Conservation (phyloP, 2,113 vertebrate genomes). For the Acanthisitta chloris region DNA sequence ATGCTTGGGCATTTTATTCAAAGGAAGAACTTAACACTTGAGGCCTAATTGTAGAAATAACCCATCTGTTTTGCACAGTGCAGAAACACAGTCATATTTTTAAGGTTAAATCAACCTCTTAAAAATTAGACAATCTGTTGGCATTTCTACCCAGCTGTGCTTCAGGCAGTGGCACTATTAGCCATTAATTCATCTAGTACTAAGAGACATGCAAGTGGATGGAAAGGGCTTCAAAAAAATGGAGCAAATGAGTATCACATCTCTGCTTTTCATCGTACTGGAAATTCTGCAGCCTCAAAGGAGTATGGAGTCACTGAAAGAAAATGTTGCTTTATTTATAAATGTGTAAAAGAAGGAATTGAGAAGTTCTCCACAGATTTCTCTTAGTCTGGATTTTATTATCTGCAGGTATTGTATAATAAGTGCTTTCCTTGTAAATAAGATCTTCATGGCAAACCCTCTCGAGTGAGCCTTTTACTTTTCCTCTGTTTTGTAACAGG, state of each 20-base stretch:
- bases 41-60: neutral
- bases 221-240: neutral
- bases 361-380: neutral
- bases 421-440: neutral
- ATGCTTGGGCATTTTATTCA: neutral
- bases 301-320: neutral
- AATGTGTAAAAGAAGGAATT: neutral
- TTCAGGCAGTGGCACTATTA: neutral
- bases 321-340: neutral
- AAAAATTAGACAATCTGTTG: neutral
- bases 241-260: neutral
- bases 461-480: neutral
- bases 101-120: neutral
- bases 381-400: neutral
- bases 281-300: neutral
- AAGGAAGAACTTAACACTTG: neutral
- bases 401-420: neutral
- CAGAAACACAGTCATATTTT: neutral
- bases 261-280: neutral
- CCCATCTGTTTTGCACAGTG: neutral
- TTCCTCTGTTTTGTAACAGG: neutral
- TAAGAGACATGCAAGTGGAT: neutral
- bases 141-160: neutral
- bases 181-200: neutral
- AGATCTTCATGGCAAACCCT: neutral